Evolutionary conservation across 2,888 invertebrate species (phyloP), one percentile per base, ranked within the genome.

Genomic region (Ophion ventricosus): DNA sequence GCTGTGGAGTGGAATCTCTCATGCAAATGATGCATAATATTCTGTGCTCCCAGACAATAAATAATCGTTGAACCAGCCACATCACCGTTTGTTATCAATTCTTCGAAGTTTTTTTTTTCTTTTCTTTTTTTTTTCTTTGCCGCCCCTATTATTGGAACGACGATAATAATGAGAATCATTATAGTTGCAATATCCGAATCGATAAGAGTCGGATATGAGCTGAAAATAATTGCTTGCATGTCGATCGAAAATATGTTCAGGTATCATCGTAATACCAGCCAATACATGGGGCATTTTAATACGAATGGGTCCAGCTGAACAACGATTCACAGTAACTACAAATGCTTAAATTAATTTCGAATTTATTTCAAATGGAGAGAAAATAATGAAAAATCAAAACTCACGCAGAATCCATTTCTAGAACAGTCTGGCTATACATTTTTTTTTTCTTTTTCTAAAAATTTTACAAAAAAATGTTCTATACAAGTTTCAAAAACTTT

Each of bases 181-280:
- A 59, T 35, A 35, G 26, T 73, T 63, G 73, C 54, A 73, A 66
- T 10, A 23, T 54, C n/a, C 25, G 73, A 20, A 40, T n/a, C 54
- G 77, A 2, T 72, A 61, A 66, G 20, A 59, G 35, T 75, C 67
- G 40, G 63, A 59, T 59, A 49, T 43, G 69, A 64, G 69, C 54
- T 63, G 70, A 69, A 75, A 80, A 83, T 80, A 80, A 79, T 83
- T 69, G 74, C 64, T 69, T 43, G 78, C 40, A 25, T 20, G 25
- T 64, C 56, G 63, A 56, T 56, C 25, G 40, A 66, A 59, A 64
- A 70, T 77, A 61, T 56, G 35, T 56, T 25, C 72, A 25, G 57
- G 59, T 54, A 73, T 66, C 54, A 61, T 43, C 35, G 17, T 10
- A 23, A 10, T 57, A 10, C 20, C 8, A 2, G 17, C 7, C 11